Evolutionary conservation across 2,888 invertebrate species (phyloP).

Genomic region (Melanophora roralis): DNA sequence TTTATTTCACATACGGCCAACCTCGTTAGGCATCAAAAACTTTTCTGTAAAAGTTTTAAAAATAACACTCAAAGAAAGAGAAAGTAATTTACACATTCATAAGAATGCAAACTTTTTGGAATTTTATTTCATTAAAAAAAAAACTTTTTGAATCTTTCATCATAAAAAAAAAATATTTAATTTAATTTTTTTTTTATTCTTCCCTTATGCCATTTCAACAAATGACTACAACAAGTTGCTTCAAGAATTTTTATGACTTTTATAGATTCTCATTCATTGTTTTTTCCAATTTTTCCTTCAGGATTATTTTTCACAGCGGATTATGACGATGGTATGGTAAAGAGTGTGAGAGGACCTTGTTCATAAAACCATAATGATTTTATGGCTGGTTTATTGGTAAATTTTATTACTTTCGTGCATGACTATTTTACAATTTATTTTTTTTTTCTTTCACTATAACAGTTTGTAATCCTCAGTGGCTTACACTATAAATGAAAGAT

Average conservation of each 20-base stretch:
- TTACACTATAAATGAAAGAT: background rate
- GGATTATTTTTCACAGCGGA: background rate
- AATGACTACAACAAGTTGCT: slow-evolving; percentile 28
- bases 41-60: background rate
- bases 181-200: slow-evolving; percentile 41
- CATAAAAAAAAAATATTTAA: slow-evolving; percentile 40
- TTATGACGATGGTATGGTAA: background rate
- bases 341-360: background rate
- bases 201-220: too few relatives aligned
- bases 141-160: slow-evolving; percentile 33
- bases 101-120: slow-evolving; percentile 13
- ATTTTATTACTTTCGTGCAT: slow-evolving; percentile 57
- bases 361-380: slow-evolving; percentile 54
- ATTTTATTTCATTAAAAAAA: slow-evolving; percentile 43
- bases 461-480: background rate
- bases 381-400: slow-evolving; percentile 56
- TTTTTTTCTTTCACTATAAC: background rate
- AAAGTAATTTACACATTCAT: slow-evolving; percentile 15
- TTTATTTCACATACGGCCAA: background rate
- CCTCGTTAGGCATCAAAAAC: background rate
- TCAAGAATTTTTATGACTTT: slow-evolving; percentile 48
- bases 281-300: background rate
- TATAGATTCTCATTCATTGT: slow-evolving; percentile 14
- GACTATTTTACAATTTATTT: slow-evolving; percentile 23
- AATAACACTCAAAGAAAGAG: slow-evolving; percentile 26